These are phyloP conservation scores for Hepsetus odoe DNA, from an alignment of 2,113 vertebrate species.

Conservation along the genomic window DNA sequence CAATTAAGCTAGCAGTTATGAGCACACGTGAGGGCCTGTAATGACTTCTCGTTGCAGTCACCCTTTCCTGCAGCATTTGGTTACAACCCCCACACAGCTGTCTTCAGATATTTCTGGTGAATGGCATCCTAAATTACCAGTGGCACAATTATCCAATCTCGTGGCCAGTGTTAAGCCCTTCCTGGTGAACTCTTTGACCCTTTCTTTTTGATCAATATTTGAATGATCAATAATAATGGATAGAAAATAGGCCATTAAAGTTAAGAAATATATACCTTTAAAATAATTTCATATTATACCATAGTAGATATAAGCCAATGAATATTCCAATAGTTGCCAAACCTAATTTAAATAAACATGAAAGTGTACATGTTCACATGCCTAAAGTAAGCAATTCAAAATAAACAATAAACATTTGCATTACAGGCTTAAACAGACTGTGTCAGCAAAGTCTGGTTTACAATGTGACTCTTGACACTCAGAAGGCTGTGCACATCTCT, in stretches of 20 bases:
- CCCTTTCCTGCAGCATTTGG: slow-evolving; percentile 37
- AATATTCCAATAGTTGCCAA: neutral
- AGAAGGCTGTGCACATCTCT: slow-evolving; percentile 42
- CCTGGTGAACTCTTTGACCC: slow-evolving; percentile 16
- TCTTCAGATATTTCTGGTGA: slow-evolving; percentile 61
- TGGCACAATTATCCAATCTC: slow-evolving; percentile 49
- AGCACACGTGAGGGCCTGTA: slow-evolving; percentile 15
- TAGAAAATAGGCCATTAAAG: slow-evolving; percentile 47
- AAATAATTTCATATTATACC: neutral
- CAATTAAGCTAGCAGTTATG: slow-evolving; percentile 31
- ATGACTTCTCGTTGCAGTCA: slow-evolving; percentile 37
- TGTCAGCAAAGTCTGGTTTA: slow-evolving; percentile 55
- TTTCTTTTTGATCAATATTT: neutral
- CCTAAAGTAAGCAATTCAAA: slow-evolving; percentile 19
- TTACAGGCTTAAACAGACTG: slow-evolving; percentile 14
- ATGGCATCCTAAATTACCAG: slow-evolving; percentile 58
- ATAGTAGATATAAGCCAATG: neutral
- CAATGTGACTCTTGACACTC: slow-evolving; percentile 33
- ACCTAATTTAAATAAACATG: neutral
- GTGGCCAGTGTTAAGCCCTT: neutral
- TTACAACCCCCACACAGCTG: slow-evolving; percentile 62
- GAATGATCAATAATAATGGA: too few species aligned
- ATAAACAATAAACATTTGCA: neutral
- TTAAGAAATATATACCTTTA: neutral
- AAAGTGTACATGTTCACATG: neutral